phyloP scores from a whole-genome alignment of 2,888 invertebrate genomes.

The Onthophagus sagittarius region DNA sequence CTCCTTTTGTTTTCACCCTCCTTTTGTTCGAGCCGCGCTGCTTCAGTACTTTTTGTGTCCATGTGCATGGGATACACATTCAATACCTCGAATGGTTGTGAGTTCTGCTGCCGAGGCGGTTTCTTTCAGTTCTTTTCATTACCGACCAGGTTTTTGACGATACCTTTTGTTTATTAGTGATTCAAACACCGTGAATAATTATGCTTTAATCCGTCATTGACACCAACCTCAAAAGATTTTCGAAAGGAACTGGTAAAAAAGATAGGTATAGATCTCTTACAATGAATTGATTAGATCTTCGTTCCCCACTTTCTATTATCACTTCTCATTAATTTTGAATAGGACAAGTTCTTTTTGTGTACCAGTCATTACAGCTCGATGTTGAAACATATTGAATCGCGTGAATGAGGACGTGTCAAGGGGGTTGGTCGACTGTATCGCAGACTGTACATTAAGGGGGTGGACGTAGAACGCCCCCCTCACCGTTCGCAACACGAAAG shows the following conservation, averaged over 20 bases:
- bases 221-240: too few relatives aligned
- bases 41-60: neutral
- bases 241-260: too few relatives aligned
- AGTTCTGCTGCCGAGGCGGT: neutral
- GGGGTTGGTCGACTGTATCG: neutral
- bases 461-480: neutral
- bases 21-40: conserved; percentile 1
- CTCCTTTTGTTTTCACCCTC: conserved; percentile 4
- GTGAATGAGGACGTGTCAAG: neutral
- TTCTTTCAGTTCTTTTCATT: neutral
- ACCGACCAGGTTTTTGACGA: neutral
- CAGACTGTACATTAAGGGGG: neutral
- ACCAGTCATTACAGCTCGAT: neutral
- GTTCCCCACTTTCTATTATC: too few relatives aligned
- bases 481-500: neutral
- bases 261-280: too few relatives aligned
- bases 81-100: neutral
- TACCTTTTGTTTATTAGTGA: too few relatives aligned
- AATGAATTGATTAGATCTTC: too few relatives aligned
- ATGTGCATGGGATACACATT: neutral
- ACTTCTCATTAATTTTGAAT: too few relatives aligned
- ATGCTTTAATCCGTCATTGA: too few relatives aligned
- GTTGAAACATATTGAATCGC: neutral
- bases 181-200: too few relatives aligned
- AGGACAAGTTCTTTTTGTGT: neutral